Evolutionary conservation across 2,797 vertebrate genomes (phyloP).

Genomic region (Champsocephalus esox): DNA sequence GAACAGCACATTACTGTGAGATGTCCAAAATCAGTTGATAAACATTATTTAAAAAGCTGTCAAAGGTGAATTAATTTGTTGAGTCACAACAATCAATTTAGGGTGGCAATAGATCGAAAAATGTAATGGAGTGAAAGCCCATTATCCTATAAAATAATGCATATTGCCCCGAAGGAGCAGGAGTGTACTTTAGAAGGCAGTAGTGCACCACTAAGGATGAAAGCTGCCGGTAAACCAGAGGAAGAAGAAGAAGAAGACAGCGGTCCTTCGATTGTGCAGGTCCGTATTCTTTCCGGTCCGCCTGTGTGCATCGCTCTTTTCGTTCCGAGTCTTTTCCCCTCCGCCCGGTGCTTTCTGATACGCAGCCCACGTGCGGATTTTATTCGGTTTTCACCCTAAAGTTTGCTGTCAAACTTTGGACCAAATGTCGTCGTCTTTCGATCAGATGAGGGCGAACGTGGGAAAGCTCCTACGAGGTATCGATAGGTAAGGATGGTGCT

Average conservation of each 20-base stretch:
- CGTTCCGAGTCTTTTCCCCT: constrained; percentile 54
- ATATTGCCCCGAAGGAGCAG: no score
- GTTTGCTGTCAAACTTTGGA: not conserved
- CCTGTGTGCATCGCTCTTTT: constrained; percentile 21
- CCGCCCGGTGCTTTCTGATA: constrained; percentile 12
- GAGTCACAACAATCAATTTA: no score
- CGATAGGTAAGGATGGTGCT: constrained; percentile 86
- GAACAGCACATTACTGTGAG: no score
- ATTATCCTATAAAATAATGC: no score
- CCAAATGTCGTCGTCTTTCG: constrained; percentile 88
- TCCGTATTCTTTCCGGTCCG: constrained; percentile 28
- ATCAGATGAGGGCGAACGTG: constrained; percentile 95
- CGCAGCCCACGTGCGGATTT: constrained; percentile 71
- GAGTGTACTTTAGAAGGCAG: no score
- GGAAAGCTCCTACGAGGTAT: constrained; percentile 92
- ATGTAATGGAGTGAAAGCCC: no score
- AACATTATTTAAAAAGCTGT: no score
- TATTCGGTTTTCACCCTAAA: not conserved
- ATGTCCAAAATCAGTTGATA: no score
- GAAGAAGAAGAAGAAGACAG: not conserved
- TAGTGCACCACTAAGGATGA: no score
- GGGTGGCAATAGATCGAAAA: no score
- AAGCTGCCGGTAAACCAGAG: no score
- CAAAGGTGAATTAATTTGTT: no score
- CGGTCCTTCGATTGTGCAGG: not conserved